These are phyloP conservation scores for Stylophora pistillata DNA, from an alignment of 64 coral and sea anemone genomes.

Conservation along the genomic window DNA sequence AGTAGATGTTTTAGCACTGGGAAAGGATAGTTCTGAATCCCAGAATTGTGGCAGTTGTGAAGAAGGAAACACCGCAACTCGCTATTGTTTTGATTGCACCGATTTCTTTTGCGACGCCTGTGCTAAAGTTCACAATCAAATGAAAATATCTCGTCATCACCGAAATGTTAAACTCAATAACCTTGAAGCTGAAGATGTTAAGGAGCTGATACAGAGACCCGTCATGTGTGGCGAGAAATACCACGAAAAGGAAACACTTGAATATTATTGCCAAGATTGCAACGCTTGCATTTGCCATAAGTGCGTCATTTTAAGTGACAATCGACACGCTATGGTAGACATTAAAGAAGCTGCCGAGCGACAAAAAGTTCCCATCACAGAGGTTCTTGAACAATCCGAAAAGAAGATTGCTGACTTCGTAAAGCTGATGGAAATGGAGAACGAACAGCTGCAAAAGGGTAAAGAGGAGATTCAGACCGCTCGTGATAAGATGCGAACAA, in stretches of 20 bases:
- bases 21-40: background rate
- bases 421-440: background rate
- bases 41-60: conserved; percentile 15
- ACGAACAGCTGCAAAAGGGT: background rate
- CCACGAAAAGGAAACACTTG: conserved; percentile 32
- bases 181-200: conserved; percentile 24
- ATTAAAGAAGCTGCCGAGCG: conserved; percentile 24
- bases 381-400: background rate
- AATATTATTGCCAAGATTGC: conserved; percentile 45
- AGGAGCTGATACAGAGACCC: conserved; percentile 6
- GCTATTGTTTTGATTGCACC: conserved; percentile 17
- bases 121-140: background rate
- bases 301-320: conserved; percentile 19
- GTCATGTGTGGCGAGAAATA: conserved; percentile 29
- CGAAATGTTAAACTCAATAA: background rate
- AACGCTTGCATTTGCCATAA: conserved; percentile 25
- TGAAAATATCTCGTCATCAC: background rate
- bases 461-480: background rate
- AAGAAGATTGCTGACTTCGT: background rate
- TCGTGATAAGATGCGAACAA: background rate
- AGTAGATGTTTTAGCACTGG: background rate
- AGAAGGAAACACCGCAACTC: background rate
- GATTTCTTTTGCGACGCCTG: background rate
- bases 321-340: conserved; percentile 12
- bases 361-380: background rate